Evolutionary conservation across 1,140 invertebrate genomes (phyloP).

Genomic region (Zaprionus tsacasi): DNA sequence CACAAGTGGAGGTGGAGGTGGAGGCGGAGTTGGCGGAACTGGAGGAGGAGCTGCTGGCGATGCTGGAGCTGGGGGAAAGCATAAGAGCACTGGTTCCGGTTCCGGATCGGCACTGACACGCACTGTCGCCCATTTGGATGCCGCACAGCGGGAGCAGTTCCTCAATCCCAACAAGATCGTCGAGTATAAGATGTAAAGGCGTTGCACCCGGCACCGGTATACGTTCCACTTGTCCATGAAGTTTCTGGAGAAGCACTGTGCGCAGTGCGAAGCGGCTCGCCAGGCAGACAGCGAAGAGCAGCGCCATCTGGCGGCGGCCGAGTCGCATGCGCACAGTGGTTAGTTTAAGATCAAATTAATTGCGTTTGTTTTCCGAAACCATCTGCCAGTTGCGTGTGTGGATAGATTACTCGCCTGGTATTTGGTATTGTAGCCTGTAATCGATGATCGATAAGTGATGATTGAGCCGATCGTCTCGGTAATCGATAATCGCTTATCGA

Average conservation of each 20-base stretch:
- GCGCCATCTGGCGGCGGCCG: conserved; percentile 53
- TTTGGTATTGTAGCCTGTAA: conserved; percentile 19
- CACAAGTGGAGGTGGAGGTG: conserved; percentile 57
- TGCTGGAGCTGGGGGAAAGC: conserved; percentile 21
- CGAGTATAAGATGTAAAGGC: conserved; percentile 84
- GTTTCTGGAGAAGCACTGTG: conserved; percentile 83
- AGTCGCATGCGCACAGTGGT: conserved; percentile 66
- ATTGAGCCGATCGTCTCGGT: too few relatives aligned
- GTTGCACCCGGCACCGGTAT: conserved; percentile 84
- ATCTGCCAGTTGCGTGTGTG: conserved; percentile 46
- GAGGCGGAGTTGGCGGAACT: conserved; percentile 27
- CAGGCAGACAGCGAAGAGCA: conserved; percentile 60
- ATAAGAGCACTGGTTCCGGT: conserved; percentile 35
- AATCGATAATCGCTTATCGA: background rate
- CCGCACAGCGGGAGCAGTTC: conserved; percentile 81
- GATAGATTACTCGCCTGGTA: conserved; percentile 31
- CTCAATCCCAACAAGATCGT: conserved; percentile 83
- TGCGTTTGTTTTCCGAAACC: conserved; percentile 43
- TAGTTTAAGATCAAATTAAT: conserved; percentile 63
- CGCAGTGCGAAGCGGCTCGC: conserved; percentile 75
- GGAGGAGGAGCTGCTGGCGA: conserved; percentile 18
- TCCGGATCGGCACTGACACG: conserved; percentile 69
- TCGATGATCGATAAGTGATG: background rate
- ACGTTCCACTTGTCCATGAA: conserved; percentile 84
- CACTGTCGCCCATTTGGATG: conserved; percentile 79